These are phyloP conservation scores for Antheraea yamamai DNA, from an alignment of 2,888 invertebrate genomes.

Conservation along the genomic window DNA sequence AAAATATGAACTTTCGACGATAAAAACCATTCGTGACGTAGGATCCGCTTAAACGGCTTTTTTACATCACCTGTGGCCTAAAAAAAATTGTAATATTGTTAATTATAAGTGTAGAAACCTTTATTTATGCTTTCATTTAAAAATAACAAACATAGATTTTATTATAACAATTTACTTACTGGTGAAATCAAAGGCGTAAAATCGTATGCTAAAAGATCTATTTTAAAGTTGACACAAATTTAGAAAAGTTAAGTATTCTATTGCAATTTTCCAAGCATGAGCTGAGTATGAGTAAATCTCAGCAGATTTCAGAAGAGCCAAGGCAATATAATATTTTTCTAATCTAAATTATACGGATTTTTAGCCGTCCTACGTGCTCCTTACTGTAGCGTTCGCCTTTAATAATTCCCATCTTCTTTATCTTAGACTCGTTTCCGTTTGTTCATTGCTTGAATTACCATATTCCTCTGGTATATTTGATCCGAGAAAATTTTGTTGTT, in stretches of 20 bases:
- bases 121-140: no score
- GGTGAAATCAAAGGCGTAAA: no score
- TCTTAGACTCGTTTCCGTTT: conserved; percentile 18
- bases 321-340: conserved; percentile 3
- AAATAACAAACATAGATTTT: no score
- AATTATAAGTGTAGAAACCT: no score
- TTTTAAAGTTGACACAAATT: neutral
- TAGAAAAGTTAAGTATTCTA: neutral
- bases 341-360: neutral
- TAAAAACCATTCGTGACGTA: no score
- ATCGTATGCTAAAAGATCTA: neutral
- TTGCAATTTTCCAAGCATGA: neutral
- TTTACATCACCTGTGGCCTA: no score
- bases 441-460: conserved; percentile 42
- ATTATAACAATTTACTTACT: no score
- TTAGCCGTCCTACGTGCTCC: conserved; percentile 8
- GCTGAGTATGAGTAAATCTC: neutral
- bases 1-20: no score
- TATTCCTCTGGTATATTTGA: conserved; percentile 28
- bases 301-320: neutral
- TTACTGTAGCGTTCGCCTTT: conserved; percentile 9
- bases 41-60: no score
- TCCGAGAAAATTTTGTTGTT: conserved; percentile 22
- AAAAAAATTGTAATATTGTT: no score
- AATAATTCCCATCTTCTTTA: conserved; percentile 19